Evolutionary conservation across 2,888 invertebrate species (phyloP).

Genomic region (Rhopalosiphum nymphaeae): DNA sequence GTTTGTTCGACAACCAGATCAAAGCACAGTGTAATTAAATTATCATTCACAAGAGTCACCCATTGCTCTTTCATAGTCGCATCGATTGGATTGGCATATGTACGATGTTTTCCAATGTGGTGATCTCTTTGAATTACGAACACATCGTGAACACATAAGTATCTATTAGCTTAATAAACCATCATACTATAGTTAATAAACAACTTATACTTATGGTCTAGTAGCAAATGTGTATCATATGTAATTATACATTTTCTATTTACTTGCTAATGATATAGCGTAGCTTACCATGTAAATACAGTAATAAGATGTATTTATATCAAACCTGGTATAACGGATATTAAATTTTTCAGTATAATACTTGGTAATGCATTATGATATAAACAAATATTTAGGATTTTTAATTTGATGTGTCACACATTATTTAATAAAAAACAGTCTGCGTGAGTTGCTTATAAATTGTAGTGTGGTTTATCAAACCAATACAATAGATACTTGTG

Average conservation of each 20-base stretch:
- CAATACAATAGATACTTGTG: not conserved
- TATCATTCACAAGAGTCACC: not conserved
- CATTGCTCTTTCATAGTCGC: not conserved
- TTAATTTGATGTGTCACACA: not conserved
- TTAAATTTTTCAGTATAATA: not conserved
- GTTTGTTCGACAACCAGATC: not conserved
- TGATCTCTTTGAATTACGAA: slow-evolving; percentile 12
- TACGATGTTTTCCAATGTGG: not conserved
- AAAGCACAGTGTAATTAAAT: not conserved
- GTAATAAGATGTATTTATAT: no score
- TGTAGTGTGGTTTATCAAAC: not conserved
- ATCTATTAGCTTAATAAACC: not conserved
- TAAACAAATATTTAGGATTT: not conserved
- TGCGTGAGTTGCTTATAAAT: not conserved
- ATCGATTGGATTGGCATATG: not conserved
- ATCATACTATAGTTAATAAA: not conserved
- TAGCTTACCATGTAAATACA: no score
- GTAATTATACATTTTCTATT: not conserved
- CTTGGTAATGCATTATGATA: not conserved
- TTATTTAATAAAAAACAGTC: not conserved
- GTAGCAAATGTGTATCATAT: not conserved
- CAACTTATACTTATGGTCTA: not conserved
- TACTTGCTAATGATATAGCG: not conserved
- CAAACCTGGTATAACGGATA: not conserved
- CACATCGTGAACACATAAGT: not conserved